Evolutionary conservation across 2,113 vertebrate species (phyloP), one percentile per base, ranked within the genome.

Genomic region (Ceyx melanurus): DNA sequence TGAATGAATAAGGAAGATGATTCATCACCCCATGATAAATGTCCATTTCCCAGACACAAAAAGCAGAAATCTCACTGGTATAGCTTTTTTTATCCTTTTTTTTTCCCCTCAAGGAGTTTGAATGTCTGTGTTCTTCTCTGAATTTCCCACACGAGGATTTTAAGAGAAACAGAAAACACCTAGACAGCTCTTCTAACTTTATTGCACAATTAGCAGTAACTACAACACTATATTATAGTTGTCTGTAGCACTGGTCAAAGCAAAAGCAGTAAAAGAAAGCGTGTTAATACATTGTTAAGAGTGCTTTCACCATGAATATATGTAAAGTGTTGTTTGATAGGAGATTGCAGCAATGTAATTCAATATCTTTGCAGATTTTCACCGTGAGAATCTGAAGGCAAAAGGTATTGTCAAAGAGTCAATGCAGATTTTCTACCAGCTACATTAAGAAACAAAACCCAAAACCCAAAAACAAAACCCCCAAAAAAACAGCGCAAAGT

Each of bases 1-100:
- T 85, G 77, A 83, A 83, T 76, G 42, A 81, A 48, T 90, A 81
- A 29, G 53, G 68, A 83, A 82, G 57, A 31, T 95, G 91, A 96
- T 87, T 95, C 76, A 72, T 73, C 56, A 37, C 31, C 66, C 62
- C 35, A 35, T 90, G 93, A 92, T 85, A 40, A 81, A 80, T 56
- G 33, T 61, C 51, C 48, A 25, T 74, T 58, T 91, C 73, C 57
- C 46, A 84, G 67, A 79, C 16, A 53, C 10, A 76, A 88, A 85
- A 93, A 90, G 48, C 35, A 43, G 84, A 91, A 82, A 82, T 83
- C 16, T 75, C 26, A 22, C 22, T 81, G 71, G 16, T 80, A 82
- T 1, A 6, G 54, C 3, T 0, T 71, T 71, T 71, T 74, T 9
- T 43, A 5, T 54, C 15, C 3, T 66, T 42, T 82, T 82, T 77